Base-by-base conservation (phyloP, 2,888 invertebrate genomes). In the Gibbula magus region DNA sequence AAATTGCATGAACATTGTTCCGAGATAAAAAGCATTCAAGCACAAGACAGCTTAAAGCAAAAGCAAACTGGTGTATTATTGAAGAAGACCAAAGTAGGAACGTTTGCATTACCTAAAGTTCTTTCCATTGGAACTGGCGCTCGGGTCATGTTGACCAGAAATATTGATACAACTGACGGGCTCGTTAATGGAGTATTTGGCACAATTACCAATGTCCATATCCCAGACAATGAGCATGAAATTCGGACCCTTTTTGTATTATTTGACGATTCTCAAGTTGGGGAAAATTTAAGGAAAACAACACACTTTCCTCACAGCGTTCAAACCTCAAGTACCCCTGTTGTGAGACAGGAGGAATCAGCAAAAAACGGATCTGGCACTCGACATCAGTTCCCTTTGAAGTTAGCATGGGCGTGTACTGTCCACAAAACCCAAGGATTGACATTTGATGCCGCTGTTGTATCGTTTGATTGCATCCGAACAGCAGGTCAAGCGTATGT, bases 101-200 rank as follows among this genome's bases (percentile, higher is more conserved):
- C 20, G n/a, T n/a, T n/a, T n/a, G n/a, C n/a, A n/a, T n/a, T n/a
- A n/a, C n/a, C n/a, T n/a, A n/a, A n/a, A n/a, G 8, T 8, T 35
- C 0, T 78, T 16, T 22, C 16, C 2, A 18, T 78, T 52, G 78
- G 51, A 5, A n/a, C 56, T 51, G 53, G 70, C 45, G 77, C 80
- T 7, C 22, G 77, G 29, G 67, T 80, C 4, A 77, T 80, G 67
- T 54, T 79, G 32, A 32, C 20, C 20, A 45, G n/a, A 20, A 79
- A 79, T 54, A 52, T 79, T 32, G 39, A 79, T 66, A 70, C 77
- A 7, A 10, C 51, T 25, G 77, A 77, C 51, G 80, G 80, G 7
- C 67, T 80, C 1, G 77, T 67, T 16, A 80, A 80, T 66, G 80
- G 70, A 20, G 70, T 39, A 25, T 70, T 80, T 67, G 80, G 80